Evolutionary conservation across 2,888 invertebrate genomes (phyloP), one percentile per base, ranked within the genome.

Genomic region (Drosophila antonietae): DNA sequence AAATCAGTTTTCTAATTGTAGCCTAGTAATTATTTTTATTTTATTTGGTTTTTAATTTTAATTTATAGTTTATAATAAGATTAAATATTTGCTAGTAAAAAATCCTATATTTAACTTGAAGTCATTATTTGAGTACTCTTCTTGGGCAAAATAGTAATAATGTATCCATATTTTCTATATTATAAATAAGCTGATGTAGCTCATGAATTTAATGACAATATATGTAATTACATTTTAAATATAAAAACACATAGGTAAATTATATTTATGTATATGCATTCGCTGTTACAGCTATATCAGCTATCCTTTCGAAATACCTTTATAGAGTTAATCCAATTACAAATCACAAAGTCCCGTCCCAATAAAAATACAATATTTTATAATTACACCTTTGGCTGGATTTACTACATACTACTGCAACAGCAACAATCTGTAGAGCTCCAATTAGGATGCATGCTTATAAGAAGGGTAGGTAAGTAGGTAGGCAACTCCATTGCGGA

Each of bases 401-500:
- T 62, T 52, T 39, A 47, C 44, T 51, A 37, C 57, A 53, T 44
- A 37, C 41, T 12, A 51, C 14, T 23, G 7, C 10, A 3, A 5
- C 39, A 62, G 58, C 51, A 33, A 1, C 31, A 57, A 61, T 62
- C 55, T 52, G 47, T 9, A 18, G 64, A 53, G 73, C 49, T 78
- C 62, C 69, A 77, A 62, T 77, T 73, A 51, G 70, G 63, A 67
- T 39, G 56, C 23, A 47, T 41, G 63, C 49, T 47, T 64, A 74
- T 73, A 63, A 28, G 67, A 66, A 47, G 73, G 71, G 61, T 53
- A 33, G 70, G 61, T 53, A 60, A 41, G 61, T 53, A 33, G 70
- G 61, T 53, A 60, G 62, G 44, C 58, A 53, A 55, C 46, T 61
- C 53, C 64, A 65, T 58, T 65, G 65, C 64, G 65, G 58, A 61